Percentiles rank a stretch among this genome's conserved stretches.
phyloP scores from a whole-genome alignment of 2,113 vertebrate genomes.

The Thermophis baileyi region DNA sequence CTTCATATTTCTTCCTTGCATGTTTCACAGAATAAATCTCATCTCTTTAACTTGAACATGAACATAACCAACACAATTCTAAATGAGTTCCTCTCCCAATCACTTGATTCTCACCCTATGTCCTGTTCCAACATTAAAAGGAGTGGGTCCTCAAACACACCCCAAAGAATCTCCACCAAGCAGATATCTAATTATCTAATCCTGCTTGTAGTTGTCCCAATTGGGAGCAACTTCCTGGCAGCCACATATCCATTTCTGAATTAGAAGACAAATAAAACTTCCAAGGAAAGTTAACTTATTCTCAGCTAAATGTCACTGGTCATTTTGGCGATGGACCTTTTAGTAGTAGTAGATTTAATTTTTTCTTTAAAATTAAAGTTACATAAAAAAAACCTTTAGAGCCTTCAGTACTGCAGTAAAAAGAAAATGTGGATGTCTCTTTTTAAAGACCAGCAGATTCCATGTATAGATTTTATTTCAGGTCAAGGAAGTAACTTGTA shows the following conservation, averaged over 20 bases:
- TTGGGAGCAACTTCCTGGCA: not conserved
- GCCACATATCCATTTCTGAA: not conserved
- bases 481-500: not conserved
- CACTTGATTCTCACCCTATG: not conserved
- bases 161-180: not conserved
- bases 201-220: not conserved
- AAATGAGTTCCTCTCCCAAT: not conserved
- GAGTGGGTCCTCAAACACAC: not conserved
- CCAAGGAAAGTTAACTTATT: not conserved
- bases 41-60: not conserved
- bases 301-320: not conserved
- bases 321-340: not conserved
- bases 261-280: not conserved
- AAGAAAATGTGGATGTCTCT: not conserved
- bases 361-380: not conserved
- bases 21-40: not conserved
- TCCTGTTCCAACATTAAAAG: not conserved
- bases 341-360: not conserved
- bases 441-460: not conserved
- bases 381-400: not conserved
- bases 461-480: not conserved
- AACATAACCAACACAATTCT: not conserved
- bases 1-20: not conserved
- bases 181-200: not conserved
- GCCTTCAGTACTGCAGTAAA: not conserved